Evolutionary conservation across 2,888 invertebrate species (phyloP).

Genomic region (Limenitis arthemis): DNA sequence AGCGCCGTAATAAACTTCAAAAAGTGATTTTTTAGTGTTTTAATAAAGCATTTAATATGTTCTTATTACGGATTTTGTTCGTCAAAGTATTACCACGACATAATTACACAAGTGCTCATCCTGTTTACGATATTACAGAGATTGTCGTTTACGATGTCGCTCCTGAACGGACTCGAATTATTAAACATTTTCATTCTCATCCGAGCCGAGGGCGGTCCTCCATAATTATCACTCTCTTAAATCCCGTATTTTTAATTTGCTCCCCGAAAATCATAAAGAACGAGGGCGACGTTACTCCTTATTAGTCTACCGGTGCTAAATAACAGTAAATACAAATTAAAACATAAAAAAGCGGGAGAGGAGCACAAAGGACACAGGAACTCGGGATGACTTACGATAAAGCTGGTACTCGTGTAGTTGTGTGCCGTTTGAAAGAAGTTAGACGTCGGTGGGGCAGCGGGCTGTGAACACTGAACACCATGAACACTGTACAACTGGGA

Average conservation of each 20-base stretch:
- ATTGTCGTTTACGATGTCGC: conserved; percentile 7
- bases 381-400: conserved; percentile 37
- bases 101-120: background rate
- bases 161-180: conserved; percentile 17
- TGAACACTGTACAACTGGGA: conserved; percentile 28
- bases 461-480: conserved; percentile 36
- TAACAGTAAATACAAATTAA: conserved; percentile 32
- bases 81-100: too few relatives aligned
- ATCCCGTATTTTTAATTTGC: conserved; percentile 49
- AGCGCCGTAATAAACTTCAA: too few relatives aligned
- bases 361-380: conserved; percentile 30
- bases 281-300: conserved; percentile 46
- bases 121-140: background rate
- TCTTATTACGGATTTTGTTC: too few relatives aligned
- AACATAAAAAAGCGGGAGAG: conserved; percentile 27
- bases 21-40: too few relatives aligned
- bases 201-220: conserved; percentile 37
- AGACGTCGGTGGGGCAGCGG: conserved; percentile 39
- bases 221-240: conserved; percentile 52
- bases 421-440: conserved; percentile 46
- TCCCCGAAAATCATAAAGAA: conserved; percentile 41
- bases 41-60: too few relatives aligned
- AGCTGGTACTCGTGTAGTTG: conserved; percentile 32
- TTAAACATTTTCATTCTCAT: conserved; percentile 50
- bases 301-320: conserved; percentile 42